Base-by-base conservation (phyloP, 1,140 invertebrate species). In the Manduca sexta region DNA sequence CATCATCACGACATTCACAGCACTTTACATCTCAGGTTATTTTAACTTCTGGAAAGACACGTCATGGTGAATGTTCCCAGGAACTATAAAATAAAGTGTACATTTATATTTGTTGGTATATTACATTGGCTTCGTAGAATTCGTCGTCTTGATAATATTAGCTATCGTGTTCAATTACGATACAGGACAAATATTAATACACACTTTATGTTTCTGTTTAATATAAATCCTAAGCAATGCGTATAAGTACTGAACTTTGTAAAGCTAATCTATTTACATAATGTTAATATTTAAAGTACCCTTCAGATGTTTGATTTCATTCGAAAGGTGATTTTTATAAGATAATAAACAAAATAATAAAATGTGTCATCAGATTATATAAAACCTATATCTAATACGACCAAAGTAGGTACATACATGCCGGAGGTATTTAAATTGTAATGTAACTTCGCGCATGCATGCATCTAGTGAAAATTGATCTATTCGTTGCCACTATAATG, bases 401-500 rank as follows among this genome's bases (percentile, higher is more conserved):
- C 30, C 38, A 48, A 52, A 45, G 29, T 51, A 40, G 52, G 37
- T 49, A 55, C 44, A 53, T 58, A 55, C 64, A 66, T 66, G 64
- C 64, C 54, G 54, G 48, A 50, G 26, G 41, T 43, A 40, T 45
- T 39, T 40, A 43, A 50, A 53, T 38, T 51, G 52, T 13, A 31
- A 29, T 43, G 6, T 17, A 49, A 50, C 31, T 49, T 57, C 45
- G 48, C 56, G 52, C 58, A 54, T 64, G 64, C 64, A 64, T 64
- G 58, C 53, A 50, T 42, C 53, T 59, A 54, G 49, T 59, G 21
- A 26, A 26, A 26, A 26, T 26, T 26, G 45, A 60, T 39, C 37
- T 47, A 37, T 44, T 35, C 26, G 40, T 49, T 39, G 30, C 47
- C 41, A 37, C 37, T 42, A 56, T 50, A 50, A 48, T 56, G 31